These are phyloP conservation scores for Palythoa caribaeorum DNA, from an alignment of 92 coral and sea anemone genomes.

Conservation along the genomic window DNA sequence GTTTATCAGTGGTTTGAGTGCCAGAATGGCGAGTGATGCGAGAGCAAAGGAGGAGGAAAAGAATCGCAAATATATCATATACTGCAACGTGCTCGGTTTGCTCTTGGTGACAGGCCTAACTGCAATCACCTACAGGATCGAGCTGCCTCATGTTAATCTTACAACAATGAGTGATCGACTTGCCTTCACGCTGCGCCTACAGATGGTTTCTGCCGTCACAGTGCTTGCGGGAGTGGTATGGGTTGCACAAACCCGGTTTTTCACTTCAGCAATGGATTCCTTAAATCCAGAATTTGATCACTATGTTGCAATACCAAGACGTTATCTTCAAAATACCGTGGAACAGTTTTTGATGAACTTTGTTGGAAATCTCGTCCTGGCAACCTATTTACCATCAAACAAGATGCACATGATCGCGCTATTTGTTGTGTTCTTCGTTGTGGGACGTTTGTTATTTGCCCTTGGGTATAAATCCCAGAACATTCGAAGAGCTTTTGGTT, in stretches of 20 bases:
- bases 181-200: conserved; percentile 7
- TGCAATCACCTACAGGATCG: neutral
- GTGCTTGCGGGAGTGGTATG: conserved; percentile 58
- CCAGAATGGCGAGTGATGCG: conserved; percentile 23
- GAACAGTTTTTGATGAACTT: conserved; percentile 73
- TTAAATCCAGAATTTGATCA: conserved; percentile 43
- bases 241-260: conserved; percentile 54
- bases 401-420: conserved; percentile 61
- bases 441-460: conserved; percentile 55
- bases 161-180: conserved; percentile 2
- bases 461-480: conserved; percentile 61
- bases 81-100: conserved; percentile 21
- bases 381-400: conserved; percentile 58
- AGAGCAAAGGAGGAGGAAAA: neutral
- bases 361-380: conserved; percentile 55
- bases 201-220: conserved; percentile 51
- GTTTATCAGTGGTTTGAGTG: neutral
- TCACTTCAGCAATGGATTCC: conserved; percentile 67
- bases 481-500: conserved; percentile 49
- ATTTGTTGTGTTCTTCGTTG: conserved; percentile 54
- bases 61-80: neutral
- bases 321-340: conserved; percentile 68
- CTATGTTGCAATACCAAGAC: conserved; percentile 35
- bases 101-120: neutral
- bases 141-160: neutral